phyloP scores from a whole-genome alignment of 2,888 invertebrate species.

The Pyrocoelia pectoralis region DNA sequence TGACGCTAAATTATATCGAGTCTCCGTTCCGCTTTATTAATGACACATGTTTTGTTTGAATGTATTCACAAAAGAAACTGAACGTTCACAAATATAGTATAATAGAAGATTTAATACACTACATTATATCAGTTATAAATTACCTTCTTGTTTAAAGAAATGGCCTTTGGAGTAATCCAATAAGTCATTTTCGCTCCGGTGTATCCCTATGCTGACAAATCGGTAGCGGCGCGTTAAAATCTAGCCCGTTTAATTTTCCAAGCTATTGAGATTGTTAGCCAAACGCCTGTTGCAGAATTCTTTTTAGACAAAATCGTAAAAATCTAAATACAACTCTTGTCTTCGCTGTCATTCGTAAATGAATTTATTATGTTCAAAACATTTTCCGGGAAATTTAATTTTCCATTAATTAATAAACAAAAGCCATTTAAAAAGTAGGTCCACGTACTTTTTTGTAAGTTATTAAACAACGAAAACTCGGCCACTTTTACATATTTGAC shows the following conservation, averaged over 20 bases:
- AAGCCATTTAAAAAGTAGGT: slow-evolving; percentile 1
- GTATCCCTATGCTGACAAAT: slow-evolving; percentile 47
- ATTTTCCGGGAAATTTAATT: slow-evolving; percentile 18
- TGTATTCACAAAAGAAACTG: not conserved
- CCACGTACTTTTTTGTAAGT: not conserved
- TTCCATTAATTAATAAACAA: slow-evolving; percentile 10
- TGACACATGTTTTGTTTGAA: not conserved
- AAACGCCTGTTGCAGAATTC: slow-evolving; percentile 31
- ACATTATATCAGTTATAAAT: not conserved
- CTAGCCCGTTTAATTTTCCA: slow-evolving; percentile 50
- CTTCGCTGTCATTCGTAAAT: not conserved
- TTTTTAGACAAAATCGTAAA: slow-evolving; percentile 25
- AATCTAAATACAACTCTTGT: slow-evolving; percentile 10
- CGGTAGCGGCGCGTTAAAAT: slow-evolving; percentile 48
- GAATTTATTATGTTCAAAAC: slow-evolving; percentile 13
- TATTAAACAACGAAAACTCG: not conserved
- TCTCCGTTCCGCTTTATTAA: not conserved
- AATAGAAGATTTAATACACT: not conserved
- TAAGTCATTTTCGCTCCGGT: slow-evolving; percentile 47
- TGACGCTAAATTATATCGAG: slow-evolving; percentile 9
- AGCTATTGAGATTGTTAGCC: slow-evolving; percentile 48
- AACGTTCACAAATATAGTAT: not conserved
- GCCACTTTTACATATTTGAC: not conserved
- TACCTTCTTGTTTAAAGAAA: slow-evolving; percentile 15
- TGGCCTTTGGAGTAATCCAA: slow-evolving; percentile 38